These are phyloP conservation scores for Zeus faber DNA, from an alignment of 2,113 vertebrate genomes.

Conservation along the genomic window DNA sequence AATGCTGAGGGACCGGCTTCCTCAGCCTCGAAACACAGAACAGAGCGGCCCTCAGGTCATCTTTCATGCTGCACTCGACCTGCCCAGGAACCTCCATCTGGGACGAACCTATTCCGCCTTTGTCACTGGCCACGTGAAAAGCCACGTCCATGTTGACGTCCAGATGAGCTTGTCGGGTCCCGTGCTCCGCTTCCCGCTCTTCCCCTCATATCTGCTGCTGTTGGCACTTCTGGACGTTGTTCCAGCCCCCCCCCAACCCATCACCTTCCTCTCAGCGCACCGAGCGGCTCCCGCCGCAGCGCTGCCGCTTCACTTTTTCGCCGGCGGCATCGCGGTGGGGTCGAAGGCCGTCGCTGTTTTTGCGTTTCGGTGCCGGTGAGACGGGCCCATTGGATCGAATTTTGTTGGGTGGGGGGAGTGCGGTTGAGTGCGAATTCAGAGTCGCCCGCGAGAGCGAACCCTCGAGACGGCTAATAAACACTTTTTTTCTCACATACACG, in stretches of 20 bases:
- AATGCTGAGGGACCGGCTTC: too few species aligned
- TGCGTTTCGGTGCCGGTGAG: constrained; percentile 73
- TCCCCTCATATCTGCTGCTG: too few species aligned
- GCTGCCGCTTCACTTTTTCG: constrained; percentile 14
- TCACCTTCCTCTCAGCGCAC: constrained; percentile 2
- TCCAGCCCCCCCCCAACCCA: not conserved
- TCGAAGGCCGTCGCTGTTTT: constrained; percentile 66
- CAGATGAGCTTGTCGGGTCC: too few species aligned
- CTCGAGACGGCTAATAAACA: not conserved
- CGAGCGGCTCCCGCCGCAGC: constrained; percentile 12
- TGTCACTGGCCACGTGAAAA: too few species aligned
- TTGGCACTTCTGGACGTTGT: too few species aligned
- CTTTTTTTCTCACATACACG: not conserved
- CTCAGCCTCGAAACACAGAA: too few species aligned
- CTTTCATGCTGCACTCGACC: too few species aligned
- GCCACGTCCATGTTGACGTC: too few species aligned
- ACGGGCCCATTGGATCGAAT: constrained; percentile 43
- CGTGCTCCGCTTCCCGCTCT: too few species aligned
- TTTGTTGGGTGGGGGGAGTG: constrained; percentile 37
- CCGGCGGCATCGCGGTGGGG: constrained; percentile 41
- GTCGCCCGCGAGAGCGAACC: not conserved
- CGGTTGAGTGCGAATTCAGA: constrained; percentile 38
- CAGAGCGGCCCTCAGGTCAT: too few species aligned
- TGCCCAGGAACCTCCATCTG: too few species aligned
- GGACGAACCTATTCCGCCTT: too few species aligned